Evolutionary conservation across 2,888 invertebrate species (phyloP), one percentile per base, ranked within the genome.

Genomic region (Myopa testacea): DNA sequence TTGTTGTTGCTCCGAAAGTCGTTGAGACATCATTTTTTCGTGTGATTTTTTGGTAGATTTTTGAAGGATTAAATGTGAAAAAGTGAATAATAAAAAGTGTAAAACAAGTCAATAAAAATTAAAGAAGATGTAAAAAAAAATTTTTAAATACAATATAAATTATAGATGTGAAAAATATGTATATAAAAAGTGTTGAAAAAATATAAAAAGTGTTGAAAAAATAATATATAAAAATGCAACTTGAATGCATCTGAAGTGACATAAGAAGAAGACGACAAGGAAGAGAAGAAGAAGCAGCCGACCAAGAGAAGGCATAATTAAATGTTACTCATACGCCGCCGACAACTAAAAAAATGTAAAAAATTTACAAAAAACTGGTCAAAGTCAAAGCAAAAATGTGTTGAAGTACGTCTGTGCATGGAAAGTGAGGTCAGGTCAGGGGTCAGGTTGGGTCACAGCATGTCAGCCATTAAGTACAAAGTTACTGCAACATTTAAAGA

Each of bases 321-420:
- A 70, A 70, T 37, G 70, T 70, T 55, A 70, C 55, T 55, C 70
- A 70, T 70, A 70, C 70, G 70, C 16, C 70, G 6, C 26, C 14
- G 7, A 37, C 0, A 12, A 12, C 12, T 26, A 63, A 34, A 19
- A 16, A 5, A 34, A 63, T 5, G 26, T 45, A 10, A 6, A 45
- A 45, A 63, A 26, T n/a, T n/a, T n/a, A 6, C 40, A 10, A 4
- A 68, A 68, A 69, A 14, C 40, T 7, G n/a, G 7, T 68, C 68
- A 45, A 38, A 68, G 68, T 40, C 12, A 68, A 45, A 16, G 38
- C 45, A 14, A 4, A 58, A 58, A 58, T 58, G 19, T n/a, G 19
- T 12, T n/a, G 19, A 58, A 58, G 10, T 58, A 58, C 6, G 16
- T 16, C 12, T 16, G 19, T 60, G 60, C 8, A 6, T 60, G 60